phyloP scores from a whole-genome alignment of 2,888 invertebrate genomes.

The Diaperis boleti region DNA sequence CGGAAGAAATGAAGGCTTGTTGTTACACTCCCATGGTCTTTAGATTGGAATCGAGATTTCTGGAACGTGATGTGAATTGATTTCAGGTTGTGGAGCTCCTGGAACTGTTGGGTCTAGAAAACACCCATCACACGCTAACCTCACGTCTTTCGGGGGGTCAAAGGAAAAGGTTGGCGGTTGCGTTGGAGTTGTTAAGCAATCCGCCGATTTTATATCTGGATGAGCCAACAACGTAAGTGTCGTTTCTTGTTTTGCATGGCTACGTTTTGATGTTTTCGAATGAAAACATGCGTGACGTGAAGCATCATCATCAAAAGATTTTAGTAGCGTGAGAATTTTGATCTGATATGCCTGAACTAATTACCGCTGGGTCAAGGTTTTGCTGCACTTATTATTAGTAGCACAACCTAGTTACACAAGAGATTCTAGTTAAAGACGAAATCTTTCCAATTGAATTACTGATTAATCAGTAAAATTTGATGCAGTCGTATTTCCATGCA shows the following conservation, averaged over 20 bases:
- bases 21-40: background rate
- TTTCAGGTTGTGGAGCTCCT: conserved; percentile 90
- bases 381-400: too few relatives aligned
- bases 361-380: too few relatives aligned
- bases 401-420: too few relatives aligned
- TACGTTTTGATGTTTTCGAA: background rate
- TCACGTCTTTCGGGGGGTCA: conserved; percentile 92
- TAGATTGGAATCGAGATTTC: background rate
- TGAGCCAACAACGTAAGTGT: conserved; percentile 88
- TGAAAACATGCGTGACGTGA: too few relatives aligned
- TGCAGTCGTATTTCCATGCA: too few relatives aligned
- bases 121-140: conserved; percentile 84
- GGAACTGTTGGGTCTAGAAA: conserved; percentile 84
- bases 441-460: too few relatives aligned
- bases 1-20: background rate
- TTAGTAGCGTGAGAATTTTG: too few relatives aligned
- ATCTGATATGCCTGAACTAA: too few relatives aligned
- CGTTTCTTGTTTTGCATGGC: background rate
- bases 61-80: conserved; percentile 34
- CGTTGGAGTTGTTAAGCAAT: conserved; percentile 94
- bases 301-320: too few relatives aligned
- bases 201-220: conserved; percentile 96
- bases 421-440: too few relatives aligned
- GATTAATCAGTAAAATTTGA: too few relatives aligned
- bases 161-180: conserved; percentile 92